Evolutionary conservation across 2,797 vertebrate species (phyloP).

Genomic region (Distichodus sexfasciatus): DNA sequence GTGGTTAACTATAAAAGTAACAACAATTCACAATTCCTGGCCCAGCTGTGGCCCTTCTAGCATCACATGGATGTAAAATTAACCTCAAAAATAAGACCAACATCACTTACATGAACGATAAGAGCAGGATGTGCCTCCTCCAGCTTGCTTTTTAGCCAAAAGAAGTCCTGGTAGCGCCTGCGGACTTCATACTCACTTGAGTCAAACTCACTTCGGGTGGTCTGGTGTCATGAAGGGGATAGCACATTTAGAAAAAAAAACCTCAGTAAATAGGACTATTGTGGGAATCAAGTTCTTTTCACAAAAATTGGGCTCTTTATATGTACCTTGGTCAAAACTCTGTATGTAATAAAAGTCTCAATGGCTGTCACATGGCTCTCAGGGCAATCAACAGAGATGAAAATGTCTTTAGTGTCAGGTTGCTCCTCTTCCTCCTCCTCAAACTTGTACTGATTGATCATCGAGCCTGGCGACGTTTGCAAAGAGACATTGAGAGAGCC

Average conservation of each 20-base stretch:
- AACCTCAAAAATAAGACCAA: not conserved
- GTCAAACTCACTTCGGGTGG: slow-evolving; percentile 90
- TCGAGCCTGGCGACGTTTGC: slow-evolving; percentile 85
- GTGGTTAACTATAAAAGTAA: too few species aligned
- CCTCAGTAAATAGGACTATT: not conserved
- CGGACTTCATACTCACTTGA: slow-evolving; percentile 91
- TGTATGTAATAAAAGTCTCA: slow-evolving; percentile 93
- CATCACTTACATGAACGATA: slow-evolving; percentile 87
- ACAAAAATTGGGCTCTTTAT: too few species aligned
- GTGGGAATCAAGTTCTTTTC: too few species aligned
- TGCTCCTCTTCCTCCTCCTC: slow-evolving; percentile 82
- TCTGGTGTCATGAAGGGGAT: slow-evolving; percentile 69
- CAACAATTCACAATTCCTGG: too few species aligned
- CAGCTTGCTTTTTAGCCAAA: slow-evolving; percentile 88
- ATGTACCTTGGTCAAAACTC: slow-evolving; percentile 88
- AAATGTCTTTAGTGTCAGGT: slow-evolving; percentile 80
- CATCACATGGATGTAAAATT: too few species aligned
- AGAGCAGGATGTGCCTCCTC: slow-evolving; percentile 90
- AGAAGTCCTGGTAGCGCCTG: slow-evolving; percentile 94
- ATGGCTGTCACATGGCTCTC: slow-evolving; percentile 92
- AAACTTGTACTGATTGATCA: slow-evolving; percentile 91
- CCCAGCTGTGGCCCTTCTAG: too few species aligned
- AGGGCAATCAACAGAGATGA: slow-evolving; percentile 88
- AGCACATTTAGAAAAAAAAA: not conserved
- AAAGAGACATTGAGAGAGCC: slow-evolving; percentile 74